These are phyloP conservation scores for Psilopsiagon aurifrons DNA, from an alignment of 2,113 vertebrate genomes.

Conservation along the genomic window DNA sequence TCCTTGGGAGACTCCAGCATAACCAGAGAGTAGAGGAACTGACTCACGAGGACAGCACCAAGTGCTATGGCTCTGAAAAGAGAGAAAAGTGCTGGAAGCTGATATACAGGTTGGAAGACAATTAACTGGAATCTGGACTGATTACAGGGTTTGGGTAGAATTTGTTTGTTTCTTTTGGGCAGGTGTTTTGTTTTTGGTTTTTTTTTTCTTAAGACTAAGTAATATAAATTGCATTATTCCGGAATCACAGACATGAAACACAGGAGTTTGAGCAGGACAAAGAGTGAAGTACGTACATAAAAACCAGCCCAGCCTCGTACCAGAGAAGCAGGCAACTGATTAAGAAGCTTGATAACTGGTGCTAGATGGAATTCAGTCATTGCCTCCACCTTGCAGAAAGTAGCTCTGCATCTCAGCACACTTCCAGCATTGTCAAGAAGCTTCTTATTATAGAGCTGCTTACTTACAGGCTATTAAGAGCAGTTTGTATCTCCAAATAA, in stretches of 20 bases:
- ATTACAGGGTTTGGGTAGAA: background rate
- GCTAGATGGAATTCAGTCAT: background rate
- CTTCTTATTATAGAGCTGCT: background rate
- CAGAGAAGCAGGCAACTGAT: background rate
- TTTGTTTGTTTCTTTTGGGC: background rate
- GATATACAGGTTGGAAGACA: background rate
- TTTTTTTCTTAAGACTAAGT: background rate
- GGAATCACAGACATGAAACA: background rate
- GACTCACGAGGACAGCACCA: background rate
- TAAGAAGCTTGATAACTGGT: background rate
- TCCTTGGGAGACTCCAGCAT: background rate
- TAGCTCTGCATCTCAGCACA: background rate
- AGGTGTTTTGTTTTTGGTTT: background rate
- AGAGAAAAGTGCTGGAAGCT: background rate
- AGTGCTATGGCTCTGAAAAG: accelerated
- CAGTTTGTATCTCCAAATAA: background rate
- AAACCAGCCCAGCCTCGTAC: background rate
- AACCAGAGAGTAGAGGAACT: background rate
- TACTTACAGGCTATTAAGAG: background rate
- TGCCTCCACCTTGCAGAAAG: background rate
- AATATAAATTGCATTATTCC: background rate
- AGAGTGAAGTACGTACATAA: accelerated
- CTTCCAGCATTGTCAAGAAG: background rate
- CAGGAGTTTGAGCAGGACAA: background rate
- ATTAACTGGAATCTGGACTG: background rate